Base-by-base conservation (phyloP, 2,113 vertebrate species). In the Zosterops pallidus region DNA sequence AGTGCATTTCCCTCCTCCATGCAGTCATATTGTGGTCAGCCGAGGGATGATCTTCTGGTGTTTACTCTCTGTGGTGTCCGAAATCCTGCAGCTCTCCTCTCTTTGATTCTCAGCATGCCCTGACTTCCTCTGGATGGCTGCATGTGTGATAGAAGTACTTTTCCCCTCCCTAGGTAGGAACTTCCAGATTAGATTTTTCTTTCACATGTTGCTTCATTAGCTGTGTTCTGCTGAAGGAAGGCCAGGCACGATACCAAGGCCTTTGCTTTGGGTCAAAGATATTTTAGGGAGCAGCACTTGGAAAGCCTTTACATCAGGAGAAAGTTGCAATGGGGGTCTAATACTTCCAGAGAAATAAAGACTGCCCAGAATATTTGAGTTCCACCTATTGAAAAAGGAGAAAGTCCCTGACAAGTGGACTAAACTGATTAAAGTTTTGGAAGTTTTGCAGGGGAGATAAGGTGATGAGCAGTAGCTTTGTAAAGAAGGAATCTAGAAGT, bases 391-490 rank as follows among this genome's bases (percentile, higher is more conserved):
- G 74, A 71, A 91, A 93, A 74, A 49, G 39, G 52, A 93, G 69
- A 84, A 86, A 78, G 35, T 74, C 60, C 9, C 9, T 46, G 33
- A 86, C 31, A 83, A n/a, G 12, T n/a, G 17, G 17, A 28, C 47
- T 75, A 59, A 94, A 93, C 7, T 67, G 56, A 71, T 93, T 78
- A 78, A 81, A 96, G 35, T 75, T 60, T 81, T 68, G 39, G 24
- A 17, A 70, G 17, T 20, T 90, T 91, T 65, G 31, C 49, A 80
- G 26, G 12, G 26, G 9, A 47, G 59, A 65, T 69, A 90, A 90
- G 22, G 21, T 64, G 55, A 64, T 59, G 47, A 82, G 10, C 39
- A 68, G 35, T 46, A 88, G 8, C 26, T 90, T 86, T 63, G 21
- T 41, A 35, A 89, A 75, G 39, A 78, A 70, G 41, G 35, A 83